Base-by-base conservation (phyloP, 2,113 vertebrate genomes). In the Isichthys henryi region DNA sequence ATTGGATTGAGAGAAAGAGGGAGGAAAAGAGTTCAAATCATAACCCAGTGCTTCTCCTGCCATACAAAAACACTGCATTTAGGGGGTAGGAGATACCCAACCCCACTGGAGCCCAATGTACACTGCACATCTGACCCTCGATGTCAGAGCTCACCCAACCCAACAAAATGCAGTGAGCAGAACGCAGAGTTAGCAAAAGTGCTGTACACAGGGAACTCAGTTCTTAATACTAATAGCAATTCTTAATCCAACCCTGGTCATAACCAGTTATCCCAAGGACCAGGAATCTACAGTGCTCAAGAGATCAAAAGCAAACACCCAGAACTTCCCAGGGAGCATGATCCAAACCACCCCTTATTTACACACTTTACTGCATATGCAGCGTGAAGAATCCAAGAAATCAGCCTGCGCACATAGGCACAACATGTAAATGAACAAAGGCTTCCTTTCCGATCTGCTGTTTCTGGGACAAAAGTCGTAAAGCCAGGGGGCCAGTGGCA, bases 1-100 rank as follows among this genome's bases (percentile, higher is more conserved):
- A 62, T 92, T 93, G 93, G 94, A 95, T 94, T 92, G 94, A 93
- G 92, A 91, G 88, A 93, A 80, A 35, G 90, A 88, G 88, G 89
- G 80, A 91, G 91, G 90, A 90, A 27, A 19, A 80, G 13, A 43
- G 15, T 80, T 80, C 74, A 77, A 43, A 77, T 77, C 31, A 77
- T 43, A 39, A 77, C 35, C 74, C 74, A 43, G 35, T 21, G 74
- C 74, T 35, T 80, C 13, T 43, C 74, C 74, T 17, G 74, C 13
- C 74, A 80, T 43, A 80, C 15, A 43, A 77, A 77, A 80, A 43
- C 74, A 80, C 74, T 43, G 35, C 35, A 43, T 80, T 80, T 70
- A 31, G n/a, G 74, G 35, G 35, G 15, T 15, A 31, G 13, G 70
- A 77, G 11, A 17, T 39, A 77, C 70, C 70, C 74, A 80, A 80